Evolutionary conservation across 2,797 vertebrate genomes (phyloP).

Genomic region (Fistularia tabacaria): DNA sequence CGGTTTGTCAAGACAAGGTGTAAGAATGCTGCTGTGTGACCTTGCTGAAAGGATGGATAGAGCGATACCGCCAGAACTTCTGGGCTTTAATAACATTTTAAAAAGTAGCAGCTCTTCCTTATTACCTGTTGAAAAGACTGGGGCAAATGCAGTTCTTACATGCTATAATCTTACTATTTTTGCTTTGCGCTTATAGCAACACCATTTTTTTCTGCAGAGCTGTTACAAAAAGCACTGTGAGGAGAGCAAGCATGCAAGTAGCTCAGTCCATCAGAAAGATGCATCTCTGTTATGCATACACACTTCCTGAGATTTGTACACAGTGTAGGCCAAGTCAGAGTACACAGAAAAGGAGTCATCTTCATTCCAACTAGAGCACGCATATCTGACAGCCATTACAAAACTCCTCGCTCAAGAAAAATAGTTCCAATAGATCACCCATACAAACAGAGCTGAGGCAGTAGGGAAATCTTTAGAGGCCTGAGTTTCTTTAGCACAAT

Average conservation of each 20-base stretch:
- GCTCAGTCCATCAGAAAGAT: constrained; percentile 21
- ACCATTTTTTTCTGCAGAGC: too few species aligned
- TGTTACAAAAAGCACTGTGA: neutral
- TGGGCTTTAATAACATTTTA: neutral
- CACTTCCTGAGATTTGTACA: constrained; percentile 26
- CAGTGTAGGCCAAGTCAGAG: constrained; percentile 20
- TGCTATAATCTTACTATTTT: too few species aligned
- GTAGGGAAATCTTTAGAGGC: too few species aligned
- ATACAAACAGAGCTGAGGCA: neutral
- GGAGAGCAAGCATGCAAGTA: neutral
- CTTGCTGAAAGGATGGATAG: constrained; percentile 9
- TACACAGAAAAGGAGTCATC: constrained; percentile 13
- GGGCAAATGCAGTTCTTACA: too few species aligned
- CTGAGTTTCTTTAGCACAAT: constrained; percentile 75
- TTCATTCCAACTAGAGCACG: constrained; percentile 16
- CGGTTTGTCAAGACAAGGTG: constrained; percentile 53
- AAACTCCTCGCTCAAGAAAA: constrained; percentile 19
- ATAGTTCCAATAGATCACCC: constrained; percentile 1
- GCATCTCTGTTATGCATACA: constrained; percentile 12
- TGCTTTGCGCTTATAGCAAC: too few species aligned
- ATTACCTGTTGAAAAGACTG: neutral
- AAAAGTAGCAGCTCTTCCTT: neutral
- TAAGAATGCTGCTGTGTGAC: constrained; percentile 47
- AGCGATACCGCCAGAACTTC: constrained; percentile 27
- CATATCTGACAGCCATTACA: constrained; percentile 5